Conservation (phyloP, 2,888 invertebrate species). For the Diaphora mendica region DNA sequence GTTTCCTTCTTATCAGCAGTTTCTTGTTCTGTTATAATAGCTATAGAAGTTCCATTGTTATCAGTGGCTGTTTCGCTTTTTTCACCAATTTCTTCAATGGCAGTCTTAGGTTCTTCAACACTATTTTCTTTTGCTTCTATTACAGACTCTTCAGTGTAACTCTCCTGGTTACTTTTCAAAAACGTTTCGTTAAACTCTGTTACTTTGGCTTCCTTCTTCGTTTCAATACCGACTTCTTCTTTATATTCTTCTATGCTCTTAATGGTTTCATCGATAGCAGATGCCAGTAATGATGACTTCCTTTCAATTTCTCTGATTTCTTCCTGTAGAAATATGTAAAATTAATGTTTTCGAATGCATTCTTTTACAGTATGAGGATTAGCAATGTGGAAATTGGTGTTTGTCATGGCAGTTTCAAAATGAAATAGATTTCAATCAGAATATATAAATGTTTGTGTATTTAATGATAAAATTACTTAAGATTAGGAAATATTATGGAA, state of each 20-base stretch:
- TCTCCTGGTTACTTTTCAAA: constrained; percentile 16
- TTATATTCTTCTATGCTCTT: constrained; percentile 81
- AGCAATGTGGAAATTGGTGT: background rate
- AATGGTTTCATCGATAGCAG: constrained; percentile 79
- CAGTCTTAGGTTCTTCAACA: constrained; percentile 24
- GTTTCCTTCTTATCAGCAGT: background rate
- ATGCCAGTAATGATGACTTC: constrained; percentile 76
- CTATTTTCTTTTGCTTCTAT: constrained; percentile 25
- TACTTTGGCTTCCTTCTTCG: constrained; percentile 43
- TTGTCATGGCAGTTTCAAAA: background rate
- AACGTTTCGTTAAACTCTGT: constrained; percentile 32
- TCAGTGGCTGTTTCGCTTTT: constrained; percentile 18
- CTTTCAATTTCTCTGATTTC: constrained; percentile 78
- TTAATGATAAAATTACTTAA: background rate
- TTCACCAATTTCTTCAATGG: constrained; percentile 33
- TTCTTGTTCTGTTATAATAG: background rate
- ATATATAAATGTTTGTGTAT: background rate
- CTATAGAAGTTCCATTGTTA: constrained; percentile 2
- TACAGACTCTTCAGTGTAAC: constrained; percentile 15
- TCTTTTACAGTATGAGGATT: background rate
- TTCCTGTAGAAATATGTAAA: constrained; percentile 59
- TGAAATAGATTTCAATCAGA: background rate
- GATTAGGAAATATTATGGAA: background rate
- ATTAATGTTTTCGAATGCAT: background rate
- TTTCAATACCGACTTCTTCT: constrained; percentile 74